These are phyloP conservation scores for Tipula helvola DNA, from an alignment of 2,888 invertebrate species.

Conservation along the genomic window DNA sequence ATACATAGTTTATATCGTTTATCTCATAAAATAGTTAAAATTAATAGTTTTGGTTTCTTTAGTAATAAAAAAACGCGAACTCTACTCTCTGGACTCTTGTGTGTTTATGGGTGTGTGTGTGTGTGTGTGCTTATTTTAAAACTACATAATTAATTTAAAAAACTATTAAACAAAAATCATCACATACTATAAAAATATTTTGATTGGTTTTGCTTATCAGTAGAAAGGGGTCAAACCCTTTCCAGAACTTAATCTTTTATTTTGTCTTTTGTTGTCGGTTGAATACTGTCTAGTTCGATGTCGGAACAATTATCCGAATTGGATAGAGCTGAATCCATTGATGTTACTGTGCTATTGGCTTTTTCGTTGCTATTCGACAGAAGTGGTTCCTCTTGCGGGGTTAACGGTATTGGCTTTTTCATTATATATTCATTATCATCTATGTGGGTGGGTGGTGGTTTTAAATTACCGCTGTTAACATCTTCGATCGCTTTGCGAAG, in stretches of 20 bases:
- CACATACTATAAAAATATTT: neutral
- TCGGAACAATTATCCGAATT: conserved; percentile 35
- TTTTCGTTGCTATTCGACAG: conserved; percentile 28
- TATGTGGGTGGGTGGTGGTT: conserved; percentile 22
- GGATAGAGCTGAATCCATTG: conserved; percentile 35
- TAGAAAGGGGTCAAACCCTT: neutral
- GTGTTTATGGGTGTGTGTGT: neutral
- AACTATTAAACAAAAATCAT: neutral
- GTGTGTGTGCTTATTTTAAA: neutral
- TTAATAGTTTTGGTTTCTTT: neutral
- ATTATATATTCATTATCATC: neutral
- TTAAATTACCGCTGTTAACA: conserved; percentile 65
- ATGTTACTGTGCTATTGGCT: conserved; percentile 32
- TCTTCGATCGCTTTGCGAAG: conserved; percentile 80
- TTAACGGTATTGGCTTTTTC: conserved; percentile 12
- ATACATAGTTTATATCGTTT: neutral
- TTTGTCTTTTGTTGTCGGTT: neutral
- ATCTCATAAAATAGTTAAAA: neutral
- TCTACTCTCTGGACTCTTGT: neutral
- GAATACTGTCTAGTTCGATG: conserved; percentile 21
- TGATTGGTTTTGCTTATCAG: neutral
- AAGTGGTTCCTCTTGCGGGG: conserved; percentile 22
- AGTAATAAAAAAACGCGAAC: neutral
- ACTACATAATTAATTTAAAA: neutral
- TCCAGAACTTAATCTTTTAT: neutral